Evolutionary conservation across 2,113 vertebrate genomes (phyloP).

Genomic region (Origma solitaria): DNA sequence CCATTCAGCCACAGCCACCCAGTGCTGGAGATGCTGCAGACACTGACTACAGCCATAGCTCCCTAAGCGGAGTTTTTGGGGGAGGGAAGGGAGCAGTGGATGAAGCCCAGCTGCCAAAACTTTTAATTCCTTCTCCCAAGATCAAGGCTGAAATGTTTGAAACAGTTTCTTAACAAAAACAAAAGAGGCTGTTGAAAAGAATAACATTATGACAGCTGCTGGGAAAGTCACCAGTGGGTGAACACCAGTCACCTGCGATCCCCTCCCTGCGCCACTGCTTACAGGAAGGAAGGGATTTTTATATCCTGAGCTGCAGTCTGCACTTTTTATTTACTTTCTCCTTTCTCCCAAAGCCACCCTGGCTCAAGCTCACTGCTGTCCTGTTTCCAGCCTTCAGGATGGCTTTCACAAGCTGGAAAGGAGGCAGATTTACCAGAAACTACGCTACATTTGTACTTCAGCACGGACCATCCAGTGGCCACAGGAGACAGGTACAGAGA

Average conservation of each 20-base stretch:
- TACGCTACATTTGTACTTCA: accelerated
- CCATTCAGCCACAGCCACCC: neutral
- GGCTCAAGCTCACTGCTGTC: neutral
- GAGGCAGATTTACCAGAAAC: accelerated
- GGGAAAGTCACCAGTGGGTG: conserved; percentile 33
- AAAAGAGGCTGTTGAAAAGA: conserved; percentile 49
- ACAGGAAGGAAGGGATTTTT: conserved; percentile 35
- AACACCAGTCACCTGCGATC: neutral
- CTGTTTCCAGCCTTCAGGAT: neutral
- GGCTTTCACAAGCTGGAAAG: neutral
- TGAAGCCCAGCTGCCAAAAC: conserved; percentile 47
- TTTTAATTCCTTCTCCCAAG: conserved; percentile 47
- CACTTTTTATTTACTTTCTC: neutral
- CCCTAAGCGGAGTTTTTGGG: accelerated
- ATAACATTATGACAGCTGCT: conserved; percentile 66
- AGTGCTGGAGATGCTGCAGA: accelerated
- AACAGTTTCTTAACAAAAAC: conserved; percentile 45
- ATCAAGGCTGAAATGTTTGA: conserved; percentile 41
- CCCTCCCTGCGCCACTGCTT: neutral
- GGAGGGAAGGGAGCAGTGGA: neutral
- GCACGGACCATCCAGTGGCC: accelerated
- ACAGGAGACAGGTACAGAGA: neutral
- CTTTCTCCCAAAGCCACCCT: neutral
- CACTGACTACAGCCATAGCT: neutral
- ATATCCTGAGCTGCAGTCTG: neutral